Evolutionary conservation across 2,888 invertebrate genomes (phyloP).

Genomic region (Polietes domitor): DNA sequence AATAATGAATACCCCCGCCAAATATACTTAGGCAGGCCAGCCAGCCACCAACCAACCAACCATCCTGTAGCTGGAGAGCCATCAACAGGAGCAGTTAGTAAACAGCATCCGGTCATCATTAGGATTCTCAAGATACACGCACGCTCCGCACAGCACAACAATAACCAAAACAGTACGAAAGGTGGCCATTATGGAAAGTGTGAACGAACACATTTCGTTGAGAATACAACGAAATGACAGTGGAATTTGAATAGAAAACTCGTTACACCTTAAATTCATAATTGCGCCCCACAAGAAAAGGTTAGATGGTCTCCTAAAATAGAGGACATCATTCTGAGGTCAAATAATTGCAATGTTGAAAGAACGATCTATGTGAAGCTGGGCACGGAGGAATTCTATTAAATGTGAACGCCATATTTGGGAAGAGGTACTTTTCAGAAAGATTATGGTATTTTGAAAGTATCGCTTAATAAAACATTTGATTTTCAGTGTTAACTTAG

Average conservation of each 20-base stretch:
- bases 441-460: too few relatives aligned
- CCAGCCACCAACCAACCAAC: background rate
- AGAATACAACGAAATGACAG: background rate
- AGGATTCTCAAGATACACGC: slow-evolving; percentile 23
- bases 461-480: too few relatives aligned
- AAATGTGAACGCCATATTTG: too few relatives aligned
- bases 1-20: slow-evolving; percentile 61
- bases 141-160: too few relatives aligned
- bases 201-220: slow-evolving; percentile 1
- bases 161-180: background rate
- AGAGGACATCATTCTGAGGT: too few relatives aligned
- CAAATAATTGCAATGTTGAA: too few relatives aligned
- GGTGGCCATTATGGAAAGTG: background rate
- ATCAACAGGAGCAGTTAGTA: slow-evolving; percentile 17
- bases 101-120: slow-evolving; percentile 54
- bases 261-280: background rate
- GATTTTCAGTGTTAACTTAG: too few relatives aligned
- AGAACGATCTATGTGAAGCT: too few relatives aligned
- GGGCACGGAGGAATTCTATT: too few relatives aligned
- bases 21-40: background rate
- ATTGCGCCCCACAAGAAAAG: too few relatives aligned
- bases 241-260: background rate
- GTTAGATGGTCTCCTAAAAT: background rate
- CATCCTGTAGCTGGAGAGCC: background rate
- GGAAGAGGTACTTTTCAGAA: too few relatives aligned